These are phyloP conservation scores for Rotaria magnacalcarata DNA, from an alignment of 2,888 invertebrate genomes.

Conservation along the genomic window DNA sequence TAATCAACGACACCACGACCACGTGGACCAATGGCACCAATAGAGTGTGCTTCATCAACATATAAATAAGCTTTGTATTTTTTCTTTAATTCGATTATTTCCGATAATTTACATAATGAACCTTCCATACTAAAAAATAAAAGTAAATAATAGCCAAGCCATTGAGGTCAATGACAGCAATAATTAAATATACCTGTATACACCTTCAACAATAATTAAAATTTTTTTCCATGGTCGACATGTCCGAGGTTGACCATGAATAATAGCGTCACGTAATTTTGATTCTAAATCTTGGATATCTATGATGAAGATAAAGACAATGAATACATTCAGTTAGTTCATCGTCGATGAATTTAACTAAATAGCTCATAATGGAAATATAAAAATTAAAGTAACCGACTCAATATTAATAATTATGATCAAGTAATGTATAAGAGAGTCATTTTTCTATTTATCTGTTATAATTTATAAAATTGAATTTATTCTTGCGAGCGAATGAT, in stretches of 20 bases:
- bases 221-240: conserved; percentile 82
- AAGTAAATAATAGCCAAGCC: too few relatives aligned
- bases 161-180: too few relatives aligned
- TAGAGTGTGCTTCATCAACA: conserved; percentile 94
- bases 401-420: too few relatives aligned
- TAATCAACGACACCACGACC: conserved; percentile 85
- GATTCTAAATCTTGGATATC: conserved; percentile 78
- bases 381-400: too few relatives aligned
- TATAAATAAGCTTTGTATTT: conserved; percentile 90
- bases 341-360: too few relatives aligned
- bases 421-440: too few relatives aligned
- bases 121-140: conserved; percentile 79
- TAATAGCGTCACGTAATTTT: conserved; percentile 70
- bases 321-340: too few relatives aligned
- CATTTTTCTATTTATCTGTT: too few relatives aligned
- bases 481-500: too few relatives aligned
- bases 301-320: conserved; percentile 51
- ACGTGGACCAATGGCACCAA: conserved; percentile 82
- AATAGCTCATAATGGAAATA: too few relatives aligned
- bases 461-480: too few relatives aligned
- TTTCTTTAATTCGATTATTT: conserved; percentile 80
- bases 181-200: conserved; percentile 64
- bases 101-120: conserved; percentile 80
- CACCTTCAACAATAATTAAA: conserved; percentile 84
- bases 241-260: conserved; percentile 73